Evolutionary conservation across 2,888 invertebrate species (phyloP).

Genomic region (Nasonia oneida): DNA sequence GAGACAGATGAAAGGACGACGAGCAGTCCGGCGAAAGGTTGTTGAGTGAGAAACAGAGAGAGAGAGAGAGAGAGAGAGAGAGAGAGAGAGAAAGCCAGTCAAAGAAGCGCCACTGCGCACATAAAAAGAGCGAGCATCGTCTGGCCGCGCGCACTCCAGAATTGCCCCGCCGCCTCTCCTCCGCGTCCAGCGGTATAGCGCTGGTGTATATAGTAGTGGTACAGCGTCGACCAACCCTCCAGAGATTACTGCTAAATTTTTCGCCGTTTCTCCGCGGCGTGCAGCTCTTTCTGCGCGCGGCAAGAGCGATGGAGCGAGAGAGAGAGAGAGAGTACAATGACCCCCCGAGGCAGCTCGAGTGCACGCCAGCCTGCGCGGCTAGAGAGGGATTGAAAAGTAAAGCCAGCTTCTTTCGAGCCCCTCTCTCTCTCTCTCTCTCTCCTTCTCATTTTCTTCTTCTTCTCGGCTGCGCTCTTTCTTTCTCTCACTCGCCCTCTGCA

Average conservation of each 20-base stretch:
- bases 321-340: slow-evolving; percentile 49
- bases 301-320: not conserved
- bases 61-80: no score
- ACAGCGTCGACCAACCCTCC: not conserved
- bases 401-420: slow-evolving; percentile 31
- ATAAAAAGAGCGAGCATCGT: slow-evolving; percentile 70
- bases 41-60: not conserved
- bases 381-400: slow-evolving; percentile 51
- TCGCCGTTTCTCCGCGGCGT: slow-evolving; percentile 66
- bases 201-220: no score
- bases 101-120: slow-evolving; percentile 70
- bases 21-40: slow-evolving; percentile 49
- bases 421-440: not conserved
- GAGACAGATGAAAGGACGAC: slow-evolving; percentile 58
- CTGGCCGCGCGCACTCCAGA: slow-evolving; percentile 60
- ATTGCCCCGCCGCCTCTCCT: slow-evolving; percentile 61
- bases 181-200: not conserved
- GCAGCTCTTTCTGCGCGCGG: not conserved
- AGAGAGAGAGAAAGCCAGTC: slow-evolving; percentile 65
- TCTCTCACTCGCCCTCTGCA: not conserved
- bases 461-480: slow-evolving; percentile 1
- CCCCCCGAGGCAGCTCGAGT: slow-evolving; percentile 28
- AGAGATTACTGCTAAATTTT: slow-evolving; percentile 73
- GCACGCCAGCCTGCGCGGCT: not conserved
- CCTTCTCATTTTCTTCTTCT: slow-evolving; percentile 9